phyloP scores from a whole-genome alignment of 2,113 vertebrate genomes.

The Lepus europaeus region DNA sequence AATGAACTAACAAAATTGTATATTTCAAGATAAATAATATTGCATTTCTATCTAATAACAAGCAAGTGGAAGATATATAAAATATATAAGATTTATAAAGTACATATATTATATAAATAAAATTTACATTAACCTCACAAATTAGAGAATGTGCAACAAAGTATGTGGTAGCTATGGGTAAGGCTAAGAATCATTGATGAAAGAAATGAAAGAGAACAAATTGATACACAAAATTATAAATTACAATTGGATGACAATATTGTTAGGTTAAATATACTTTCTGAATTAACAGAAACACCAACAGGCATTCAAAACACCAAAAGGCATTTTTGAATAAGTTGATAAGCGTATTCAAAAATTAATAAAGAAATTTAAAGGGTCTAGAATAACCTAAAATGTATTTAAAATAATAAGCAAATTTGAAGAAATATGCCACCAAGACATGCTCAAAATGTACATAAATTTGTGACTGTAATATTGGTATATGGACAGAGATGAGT shows the following conservation, averaged over 20 bases:
- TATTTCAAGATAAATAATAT: background rate
- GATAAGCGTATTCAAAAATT: constrained; percentile 17
- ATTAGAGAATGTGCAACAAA: background rate
- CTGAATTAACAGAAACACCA: constrained; percentile 2
- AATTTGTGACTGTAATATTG: background rate
- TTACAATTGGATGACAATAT: background rate
- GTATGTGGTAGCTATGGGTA: background rate
- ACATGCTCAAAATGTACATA: constrained; percentile 17
- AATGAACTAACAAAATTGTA: background rate
- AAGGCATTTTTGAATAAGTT: background rate
- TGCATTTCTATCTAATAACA: background rate
- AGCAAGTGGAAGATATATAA: background rate
- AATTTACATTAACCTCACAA: background rate
- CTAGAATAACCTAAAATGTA: background rate
- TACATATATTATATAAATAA: no score
- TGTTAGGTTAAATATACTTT: background rate
- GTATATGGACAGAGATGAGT: background rate
- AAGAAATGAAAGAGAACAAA: background rate
- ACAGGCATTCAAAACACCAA: background rate
- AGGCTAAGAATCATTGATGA: constrained; percentile 9
- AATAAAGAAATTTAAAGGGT: background rate
- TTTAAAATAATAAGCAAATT: background rate
- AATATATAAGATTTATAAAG: background rate
- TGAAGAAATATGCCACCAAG: background rate
- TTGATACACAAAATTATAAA: background rate